Evolutionary conservation across 2,113 vertebrate genomes (phyloP).

Genomic region (Oxyura jamaicensis): DNA sequence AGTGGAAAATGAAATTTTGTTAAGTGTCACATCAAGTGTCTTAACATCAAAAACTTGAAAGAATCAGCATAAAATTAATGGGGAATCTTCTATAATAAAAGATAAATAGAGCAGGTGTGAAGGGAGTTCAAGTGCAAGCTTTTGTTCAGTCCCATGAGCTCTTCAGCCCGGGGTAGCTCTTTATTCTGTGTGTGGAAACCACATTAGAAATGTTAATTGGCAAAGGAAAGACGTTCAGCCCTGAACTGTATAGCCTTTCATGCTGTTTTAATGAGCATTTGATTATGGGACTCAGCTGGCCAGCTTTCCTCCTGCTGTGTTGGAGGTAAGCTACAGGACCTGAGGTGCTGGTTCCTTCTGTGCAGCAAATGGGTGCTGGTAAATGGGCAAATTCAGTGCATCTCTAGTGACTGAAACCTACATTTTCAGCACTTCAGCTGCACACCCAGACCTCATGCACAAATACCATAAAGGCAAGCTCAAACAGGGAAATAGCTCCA

Average conservation of each 20-base stretch:
- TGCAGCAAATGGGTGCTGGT: background rate
- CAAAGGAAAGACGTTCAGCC: background rate
- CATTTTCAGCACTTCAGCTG: background rate
- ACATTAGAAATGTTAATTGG: background rate
- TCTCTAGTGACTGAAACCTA: background rate
- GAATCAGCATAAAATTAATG: background rate
- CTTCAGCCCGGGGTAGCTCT: background rate
- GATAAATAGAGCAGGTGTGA: background rate
- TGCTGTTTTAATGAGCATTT: background rate
- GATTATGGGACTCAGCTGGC: background rate
- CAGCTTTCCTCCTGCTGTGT: background rate
- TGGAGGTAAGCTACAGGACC: background rate
- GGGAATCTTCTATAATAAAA: background rate
- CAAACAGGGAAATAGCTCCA: background rate
- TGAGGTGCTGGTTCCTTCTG: background rate
- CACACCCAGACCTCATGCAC: background rate
- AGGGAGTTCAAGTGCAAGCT: background rate
- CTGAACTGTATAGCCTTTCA: background rate
- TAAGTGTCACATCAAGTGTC: background rate
- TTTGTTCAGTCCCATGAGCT: background rate
- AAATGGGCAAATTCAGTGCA: background rate
- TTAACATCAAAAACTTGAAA: background rate
- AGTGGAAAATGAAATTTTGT: background rate
- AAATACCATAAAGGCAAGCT: background rate
- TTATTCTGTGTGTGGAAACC: background rate